These are phyloP conservation scores for Melopsittacus undulatus DNA, from an alignment of 2,797 vertebrate genomes.

Conservation along the genomic window DNA sequence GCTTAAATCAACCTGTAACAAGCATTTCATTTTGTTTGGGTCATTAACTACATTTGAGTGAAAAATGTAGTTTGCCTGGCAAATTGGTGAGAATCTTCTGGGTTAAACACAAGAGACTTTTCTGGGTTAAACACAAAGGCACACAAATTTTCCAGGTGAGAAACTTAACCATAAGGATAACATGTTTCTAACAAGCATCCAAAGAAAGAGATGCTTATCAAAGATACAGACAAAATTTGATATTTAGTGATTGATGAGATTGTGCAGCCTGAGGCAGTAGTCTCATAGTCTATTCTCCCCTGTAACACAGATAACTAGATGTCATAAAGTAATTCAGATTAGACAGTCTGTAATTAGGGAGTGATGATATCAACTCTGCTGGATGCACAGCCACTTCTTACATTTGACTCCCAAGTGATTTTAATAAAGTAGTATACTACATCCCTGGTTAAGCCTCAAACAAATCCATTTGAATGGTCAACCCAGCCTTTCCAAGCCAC, in stretches of 20 bases:
- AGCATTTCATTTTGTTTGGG: conserved; percentile 58
- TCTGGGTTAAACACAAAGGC: not conserved
- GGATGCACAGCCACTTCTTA: not conserved
- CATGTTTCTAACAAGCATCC: not conserved
- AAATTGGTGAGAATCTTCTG: conserved; percentile 1
- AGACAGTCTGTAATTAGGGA: not conserved
- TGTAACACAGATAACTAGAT: not conserved
- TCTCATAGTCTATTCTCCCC: not conserved
- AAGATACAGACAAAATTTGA: not conserved
- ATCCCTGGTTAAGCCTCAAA: not conserved
- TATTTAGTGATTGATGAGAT: conserved; percentile 6
- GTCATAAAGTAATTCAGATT: not conserved
- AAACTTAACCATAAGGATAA: not conserved
- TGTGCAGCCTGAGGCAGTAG: not conserved
- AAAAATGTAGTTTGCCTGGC: conserved; percentile 46
- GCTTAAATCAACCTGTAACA: conserved; percentile 61
- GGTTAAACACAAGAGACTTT: not conserved
- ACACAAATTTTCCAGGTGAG: not conserved
- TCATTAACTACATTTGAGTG: conserved; percentile 62
- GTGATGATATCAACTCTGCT: not conserved
- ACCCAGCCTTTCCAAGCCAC: not conserved
- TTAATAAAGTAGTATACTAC: not conserved
- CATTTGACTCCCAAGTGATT: not conserved
- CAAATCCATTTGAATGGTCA: not conserved
- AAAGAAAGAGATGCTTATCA: not conserved